Evolutionary conservation across 1,140 invertebrate genomes (phyloP), one percentile per base, ranked within the genome.

Genomic region (Drosophila ananassae): DNA sequence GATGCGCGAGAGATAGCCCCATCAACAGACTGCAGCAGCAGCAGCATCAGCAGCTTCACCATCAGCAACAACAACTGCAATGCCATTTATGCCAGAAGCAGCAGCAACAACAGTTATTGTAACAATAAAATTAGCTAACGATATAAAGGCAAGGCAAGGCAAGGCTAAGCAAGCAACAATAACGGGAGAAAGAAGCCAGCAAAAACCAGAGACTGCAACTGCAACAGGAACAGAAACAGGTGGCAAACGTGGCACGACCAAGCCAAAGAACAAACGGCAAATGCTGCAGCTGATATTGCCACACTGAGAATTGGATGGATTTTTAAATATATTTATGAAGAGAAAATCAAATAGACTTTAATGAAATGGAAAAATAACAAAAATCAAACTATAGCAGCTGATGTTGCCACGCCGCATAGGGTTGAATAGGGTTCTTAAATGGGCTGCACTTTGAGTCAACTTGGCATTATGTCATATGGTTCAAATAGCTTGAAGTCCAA

Each of bases 41-140:
- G 41, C 56, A 53, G 25, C 68, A 56, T 9, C 52, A 46, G 37
- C 61, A 56, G 47, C 56, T 25, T 4, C 25, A 25, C 4, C 68
- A 51, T 9, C 52, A 46, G 37, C 61, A 57, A 52, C 56, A 54
- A 44, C 61, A 68, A 66, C 30, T 53, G 76, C 78, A 77, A 77
- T 81, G 73, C 79, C 79, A 73, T 75, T 81, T 81, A 77, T 77
- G 74, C 74, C 73, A 77, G 63, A 55, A 77, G 73, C 62, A 62
- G 54, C 59, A 44, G 61, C 60, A 87, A 83, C 83, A 89, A 89
- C 82, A 89, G 82, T 87, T 87, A 87, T 87, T 89, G 82, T 87
- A 87, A 87, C 83, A 87, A 87, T 87, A 87, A 87, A 87, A 87
- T 87, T 87, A 87, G 82, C 82, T 87, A 87, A 87, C 82, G 82